Percentiles rank a stretch among this genome's conserved stretches.
These are phyloP conservation scores for Blennius ocellaris DNA, from an alignment of 2,113 vertebrate species.

Conservation along the genomic window DNA sequence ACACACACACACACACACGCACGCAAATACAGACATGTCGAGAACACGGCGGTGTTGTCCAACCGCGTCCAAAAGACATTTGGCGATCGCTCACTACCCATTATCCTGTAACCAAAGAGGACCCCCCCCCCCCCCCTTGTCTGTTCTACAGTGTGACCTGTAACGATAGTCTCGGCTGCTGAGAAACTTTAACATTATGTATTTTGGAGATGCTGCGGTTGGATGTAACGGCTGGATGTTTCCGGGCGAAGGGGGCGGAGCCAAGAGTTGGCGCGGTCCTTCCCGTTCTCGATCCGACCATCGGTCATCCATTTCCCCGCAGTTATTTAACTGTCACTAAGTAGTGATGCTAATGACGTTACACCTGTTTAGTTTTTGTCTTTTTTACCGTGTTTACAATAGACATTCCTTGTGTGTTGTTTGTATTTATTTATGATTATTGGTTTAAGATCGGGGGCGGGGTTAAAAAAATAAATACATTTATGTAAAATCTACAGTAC, in stretches of 20 bases:
- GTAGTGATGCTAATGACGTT: constrained; percentile 90
- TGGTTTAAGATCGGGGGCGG: constrained; percentile 84
- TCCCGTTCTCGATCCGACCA: constrained; percentile 78
- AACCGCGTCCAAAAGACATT: constrained; percentile 20
- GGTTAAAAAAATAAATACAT: constrained; percentile 40
- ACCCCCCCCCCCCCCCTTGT: too few relatives aligned
- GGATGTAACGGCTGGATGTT: constrained; percentile 77
- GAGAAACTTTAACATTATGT: constrained; percentile 79
- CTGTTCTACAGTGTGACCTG: constrained; percentile 76
- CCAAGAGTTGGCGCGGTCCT: constrained; percentile 39
- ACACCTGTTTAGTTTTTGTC: constrained; percentile 84
- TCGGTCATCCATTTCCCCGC: constrained; percentile 84
- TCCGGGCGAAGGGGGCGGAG: constrained; percentile 49
- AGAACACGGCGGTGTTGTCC: constrained; percentile 72
- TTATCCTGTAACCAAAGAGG: constrained; percentile 82
- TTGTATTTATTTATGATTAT: constrained; percentile 99
- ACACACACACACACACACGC: not conserved
- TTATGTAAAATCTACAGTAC: constrained; percentile 85
- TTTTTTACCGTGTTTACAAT: constrained; percentile 95
- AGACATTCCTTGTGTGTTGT: constrained; percentile 98
- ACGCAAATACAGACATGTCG: constrained; percentile 79
- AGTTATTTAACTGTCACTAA: constrained; percentile 86
- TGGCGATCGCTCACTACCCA: constrained; percentile 68
- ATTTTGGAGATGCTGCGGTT: constrained; percentile 71
- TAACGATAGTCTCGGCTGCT: constrained; percentile 74